A percentile compares a stretch with the other conserved stretches of the same genome.
Conservation (phyloP, 2,797 vertebrate genomes). For the Rhyacichthys aspro region DNA sequence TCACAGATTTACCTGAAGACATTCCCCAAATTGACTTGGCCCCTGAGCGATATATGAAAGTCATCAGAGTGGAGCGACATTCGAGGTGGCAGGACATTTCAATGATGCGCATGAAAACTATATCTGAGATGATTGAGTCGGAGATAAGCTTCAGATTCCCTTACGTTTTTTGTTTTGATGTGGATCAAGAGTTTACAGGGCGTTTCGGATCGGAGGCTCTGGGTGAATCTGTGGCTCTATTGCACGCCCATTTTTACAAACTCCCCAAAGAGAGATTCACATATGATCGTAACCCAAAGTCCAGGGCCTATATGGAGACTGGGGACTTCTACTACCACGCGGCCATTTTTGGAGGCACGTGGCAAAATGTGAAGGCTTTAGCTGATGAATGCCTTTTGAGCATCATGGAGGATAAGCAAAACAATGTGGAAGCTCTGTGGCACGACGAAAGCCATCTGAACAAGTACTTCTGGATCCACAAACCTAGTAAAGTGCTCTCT, state of each 20-base stretch:
- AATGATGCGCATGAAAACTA: slow-evolving; percentile 57
- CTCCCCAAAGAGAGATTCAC: slow-evolving; percentile 41
- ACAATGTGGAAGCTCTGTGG: slow-evolving; percentile 70
- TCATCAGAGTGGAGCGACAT: slow-evolving; percentile 30
- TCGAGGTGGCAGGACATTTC: slow-evolving; percentile 56
- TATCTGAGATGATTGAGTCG: slow-evolving; percentile 68
- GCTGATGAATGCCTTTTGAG: slow-evolving; percentile 46
- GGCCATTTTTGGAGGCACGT: slow-evolving; percentile 68
- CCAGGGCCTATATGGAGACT: slow-evolving; percentile 56
- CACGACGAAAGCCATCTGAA: slow-evolving; percentile 78
- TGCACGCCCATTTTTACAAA: slow-evolving; percentile 67
- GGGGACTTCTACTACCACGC: slow-evolving; percentile 76
- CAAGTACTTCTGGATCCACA: slow-evolving; percentile 69
- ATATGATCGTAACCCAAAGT: slow-evolving; percentile 66
- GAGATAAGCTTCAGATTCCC: slow-evolving; percentile 58
- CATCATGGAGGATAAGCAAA: slow-evolving; percentile 65
- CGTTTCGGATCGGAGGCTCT: slow-evolving; percentile 72
- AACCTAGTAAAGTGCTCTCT: slow-evolving; percentile 68
- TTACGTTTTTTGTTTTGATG: slow-evolving; percentile 81
- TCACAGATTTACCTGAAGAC: slow-evolving; percentile 39
- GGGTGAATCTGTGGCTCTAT: slow-evolving; percentile 66
- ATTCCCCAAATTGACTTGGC: slow-evolving; percentile 7
- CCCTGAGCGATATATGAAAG: slow-evolving; percentile 14
- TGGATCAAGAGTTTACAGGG: slow-evolving; percentile 77
- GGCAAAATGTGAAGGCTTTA: slow-evolving; percentile 47